phyloP scores from a whole-genome alignment of 2,113 vertebrate genomes.

The Antechinus flavipes region DNA sequence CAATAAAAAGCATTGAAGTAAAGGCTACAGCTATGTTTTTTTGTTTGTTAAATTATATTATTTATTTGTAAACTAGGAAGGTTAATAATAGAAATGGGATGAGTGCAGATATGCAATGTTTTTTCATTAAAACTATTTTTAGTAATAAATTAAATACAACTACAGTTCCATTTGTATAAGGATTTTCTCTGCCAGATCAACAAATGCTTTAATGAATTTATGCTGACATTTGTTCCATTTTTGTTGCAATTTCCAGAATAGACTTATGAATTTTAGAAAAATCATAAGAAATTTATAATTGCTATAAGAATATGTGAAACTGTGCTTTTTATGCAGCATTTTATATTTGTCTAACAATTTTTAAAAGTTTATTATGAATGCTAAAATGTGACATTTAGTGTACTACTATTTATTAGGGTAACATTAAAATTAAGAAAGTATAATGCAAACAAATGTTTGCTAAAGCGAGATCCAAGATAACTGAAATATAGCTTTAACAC shows the following conservation, averaged over 20 bases:
- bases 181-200: slow-evolving; percentile 37
- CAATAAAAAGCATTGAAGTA: slow-evolving; percentile 57
- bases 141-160: slow-evolving; percentile 39
- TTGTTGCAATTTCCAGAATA: slow-evolving; percentile 23
- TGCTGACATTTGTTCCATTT: slow-evolving; percentile 38
- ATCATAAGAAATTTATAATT: slow-evolving; percentile 46
- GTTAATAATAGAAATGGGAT: slow-evolving; percentile 54
- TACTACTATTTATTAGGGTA: slow-evolving; percentile 57
- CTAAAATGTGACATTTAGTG: slow-evolving; percentile 52
- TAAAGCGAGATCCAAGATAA: slow-evolving; percentile 61
- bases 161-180: slow-evolving; percentile 37
- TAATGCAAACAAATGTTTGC: slow-evolving; percentile 66
- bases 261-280: slow-evolving; percentile 20
- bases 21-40: slow-evolving; percentile 34
- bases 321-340: slow-evolving; percentile 23
- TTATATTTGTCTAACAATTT: slow-evolving; percentile 55
- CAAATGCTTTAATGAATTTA: slow-evolving; percentile 46
- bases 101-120: slow-evolving; percentile 33
- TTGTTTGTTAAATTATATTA: slow-evolving; percentile 45
- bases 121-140: slow-evolving; percentile 54
- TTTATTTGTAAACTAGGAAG: slow-evolving; percentile 48
- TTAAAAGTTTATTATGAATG: slow-evolving; percentile 54
- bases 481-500: slow-evolving; percentile 74
- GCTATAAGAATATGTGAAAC: background rate
- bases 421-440: slow-evolving; percentile 46